Evolutionary conservation across 2,888 invertebrate genomes (phyloP).

Genomic region (Stenchaetothrips biformis): DNA sequence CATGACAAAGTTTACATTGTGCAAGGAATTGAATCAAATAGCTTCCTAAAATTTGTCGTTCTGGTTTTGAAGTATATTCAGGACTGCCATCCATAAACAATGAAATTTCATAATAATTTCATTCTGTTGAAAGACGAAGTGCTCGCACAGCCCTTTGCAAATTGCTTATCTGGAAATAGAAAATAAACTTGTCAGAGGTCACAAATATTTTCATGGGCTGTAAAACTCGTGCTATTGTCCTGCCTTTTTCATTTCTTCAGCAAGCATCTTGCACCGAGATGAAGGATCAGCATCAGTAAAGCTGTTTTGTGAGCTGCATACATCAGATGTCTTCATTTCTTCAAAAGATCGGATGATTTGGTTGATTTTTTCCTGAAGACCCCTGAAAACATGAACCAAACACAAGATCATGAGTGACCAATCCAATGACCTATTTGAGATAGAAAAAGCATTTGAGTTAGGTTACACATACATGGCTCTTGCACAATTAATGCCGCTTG

Average conservation of each 20-base stretch:
- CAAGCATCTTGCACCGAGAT: neutral
- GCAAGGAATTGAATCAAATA: neutral
- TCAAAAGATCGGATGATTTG: neutral
- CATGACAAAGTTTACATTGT: neutral
- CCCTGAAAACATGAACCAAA: neutral
- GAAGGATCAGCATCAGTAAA: neutral
- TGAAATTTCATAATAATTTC: neutral
- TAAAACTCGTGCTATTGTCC: slow-evolving; percentile 43
- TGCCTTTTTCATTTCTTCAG: slow-evolving; percentile 34
- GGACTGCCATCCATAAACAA: neutral
- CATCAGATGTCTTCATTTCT: neutral
- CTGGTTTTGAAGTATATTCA: neutral
- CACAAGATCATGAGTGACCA: neutral
- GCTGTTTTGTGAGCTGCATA: neutral
- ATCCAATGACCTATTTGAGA: neutral
- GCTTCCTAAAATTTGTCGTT: neutral
- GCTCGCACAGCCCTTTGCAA: neutral
- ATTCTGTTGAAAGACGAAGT: neutral
- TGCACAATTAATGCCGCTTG: neutral
- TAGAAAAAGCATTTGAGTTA: neutral
- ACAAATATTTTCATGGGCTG: slow-evolving; percentile 34
- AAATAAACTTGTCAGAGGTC: neutral
- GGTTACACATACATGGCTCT: neutral
- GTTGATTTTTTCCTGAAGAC: neutral
- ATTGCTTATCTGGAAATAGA: neutral